Conservation (phyloP, 1,140 invertebrate genomes). For the Monomorium pharaonis region DNA sequence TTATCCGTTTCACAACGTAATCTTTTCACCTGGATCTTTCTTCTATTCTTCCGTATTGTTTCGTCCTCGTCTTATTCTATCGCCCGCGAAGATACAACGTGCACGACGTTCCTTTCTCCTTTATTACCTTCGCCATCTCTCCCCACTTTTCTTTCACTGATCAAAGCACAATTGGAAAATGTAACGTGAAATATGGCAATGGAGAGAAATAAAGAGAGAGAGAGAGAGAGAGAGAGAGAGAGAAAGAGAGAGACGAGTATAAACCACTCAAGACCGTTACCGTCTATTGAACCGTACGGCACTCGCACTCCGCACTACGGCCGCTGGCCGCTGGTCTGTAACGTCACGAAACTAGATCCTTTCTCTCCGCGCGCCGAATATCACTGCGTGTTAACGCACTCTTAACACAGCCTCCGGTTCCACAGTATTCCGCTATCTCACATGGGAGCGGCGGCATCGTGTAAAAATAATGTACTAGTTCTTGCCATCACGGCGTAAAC, state of each 20-base stretch:
- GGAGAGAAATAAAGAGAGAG: no score
- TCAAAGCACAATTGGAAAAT: neutral
- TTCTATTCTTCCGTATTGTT: neutral
- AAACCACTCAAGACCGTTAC: neutral
- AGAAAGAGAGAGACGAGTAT: neutral
- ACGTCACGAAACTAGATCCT: constrained; percentile 26
- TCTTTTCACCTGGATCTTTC: constrained; percentile 5
- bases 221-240: neutral
- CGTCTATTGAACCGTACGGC: no score
- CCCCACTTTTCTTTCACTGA: no score
- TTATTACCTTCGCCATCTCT: no score
- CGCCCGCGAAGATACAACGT: no score
- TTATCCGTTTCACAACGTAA: constrained; percentile 15
- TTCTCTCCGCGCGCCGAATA: constrained; percentile 26
- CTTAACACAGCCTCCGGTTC: neutral
- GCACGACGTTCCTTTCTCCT: no score
- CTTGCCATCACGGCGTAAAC: constrained; percentile 11
- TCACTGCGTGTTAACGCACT: constrained; percentile 14
- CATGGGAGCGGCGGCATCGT: constrained; percentile 18
- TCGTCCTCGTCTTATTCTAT: neutral
- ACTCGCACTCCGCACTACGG: no score
- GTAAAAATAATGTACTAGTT: neutral
- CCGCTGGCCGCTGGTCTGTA: no score
- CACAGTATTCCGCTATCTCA: constrained; percentile 1
- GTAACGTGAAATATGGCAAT: neutral